Evolutionary conservation across 2,797 vertebrate genomes (phyloP).

Genomic region (Eremophila alpestris): DNA sequence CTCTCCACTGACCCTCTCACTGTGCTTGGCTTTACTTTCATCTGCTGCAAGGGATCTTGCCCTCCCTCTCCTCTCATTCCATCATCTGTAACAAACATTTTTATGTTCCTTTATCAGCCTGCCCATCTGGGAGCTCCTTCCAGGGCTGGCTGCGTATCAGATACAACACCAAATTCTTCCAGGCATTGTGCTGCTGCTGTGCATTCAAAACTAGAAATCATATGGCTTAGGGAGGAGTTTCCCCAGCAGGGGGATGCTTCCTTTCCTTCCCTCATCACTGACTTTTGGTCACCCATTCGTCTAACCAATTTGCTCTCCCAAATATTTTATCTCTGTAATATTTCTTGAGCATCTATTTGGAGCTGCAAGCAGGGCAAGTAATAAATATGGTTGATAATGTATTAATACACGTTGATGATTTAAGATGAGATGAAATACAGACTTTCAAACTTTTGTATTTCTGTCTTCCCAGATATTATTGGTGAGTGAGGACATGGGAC

Average conservation of each 20-base stretch:
- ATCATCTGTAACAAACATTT: neutral
- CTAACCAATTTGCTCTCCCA: neutral
- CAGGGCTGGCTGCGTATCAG: neutral
- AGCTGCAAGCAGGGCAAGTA: neutral
- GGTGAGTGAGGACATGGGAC: neutral
- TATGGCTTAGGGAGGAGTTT: neutral
- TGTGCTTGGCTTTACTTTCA: neutral
- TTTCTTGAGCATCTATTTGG: neutral
- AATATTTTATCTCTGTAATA: neutral
- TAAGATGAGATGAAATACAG: neutral
- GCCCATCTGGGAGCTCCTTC: neutral
- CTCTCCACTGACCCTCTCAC: neutral
- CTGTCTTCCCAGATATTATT: neutral
- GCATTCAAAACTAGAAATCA: neutral
- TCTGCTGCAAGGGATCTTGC: neutral
- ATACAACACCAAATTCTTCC: neutral
- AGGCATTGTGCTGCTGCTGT: neutral
- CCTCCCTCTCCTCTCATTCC: neutral
- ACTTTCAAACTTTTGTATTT: neutral
- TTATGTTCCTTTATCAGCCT: neutral
- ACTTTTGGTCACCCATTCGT: neutral
- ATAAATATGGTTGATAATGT: neutral
- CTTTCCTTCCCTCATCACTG: neutral
- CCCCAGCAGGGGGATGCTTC: neutral
- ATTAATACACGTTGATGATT: neutral